Evolutionary conservation across 2,113 vertebrate species (phyloP), one percentile per base, ranked within the genome.

Genomic region (Pimephales promelas): DNA sequence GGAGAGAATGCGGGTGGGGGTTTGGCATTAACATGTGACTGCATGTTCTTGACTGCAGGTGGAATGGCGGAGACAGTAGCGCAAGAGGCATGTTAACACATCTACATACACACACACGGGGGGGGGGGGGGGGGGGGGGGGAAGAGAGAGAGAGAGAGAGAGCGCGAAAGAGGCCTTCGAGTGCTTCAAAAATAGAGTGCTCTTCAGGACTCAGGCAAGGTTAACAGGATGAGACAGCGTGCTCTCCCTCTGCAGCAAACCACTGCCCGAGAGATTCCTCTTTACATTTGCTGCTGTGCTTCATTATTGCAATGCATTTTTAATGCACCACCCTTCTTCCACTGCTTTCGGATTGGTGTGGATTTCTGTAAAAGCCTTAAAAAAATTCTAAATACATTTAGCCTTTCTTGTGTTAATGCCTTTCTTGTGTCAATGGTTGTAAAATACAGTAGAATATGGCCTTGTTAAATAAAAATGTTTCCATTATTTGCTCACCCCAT

Each of bases 211-310:
- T 70, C 28, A 84, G 86, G 83, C 81, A 45, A 88, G 86, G 88
- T 88, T 89, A 89, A 88, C 84, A 26, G 28, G 3, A 86, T 84
- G 54, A 78, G 82, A 90, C 83, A 88, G 78, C 54, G 22, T 0
- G 13, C 62, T 28, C 47, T 56, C 73, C 34, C 74, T 56, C 82
- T 62, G 79, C 73, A 64, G 36, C 57, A 66, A 47, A 77, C 62
- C 31, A 66, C 31, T 57, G 73, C 82, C 82, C 20, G 52, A 47
- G 59, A 84, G 75, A 56, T 56, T 28, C 40, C 56, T 61, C 75
- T 59, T 79, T 79, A 34, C 83, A 78, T 79, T 71, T 1, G 16
- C 36, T 70, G 24, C 57, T 70, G 34, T 66, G 26, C 10, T 84
- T 79, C 43, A 79, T 62, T 70, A 68, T 40, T 77, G 43, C 47